Conservation (phyloP, 1,140 invertebrate genomes). For the Halesus radiatus region DNA sequence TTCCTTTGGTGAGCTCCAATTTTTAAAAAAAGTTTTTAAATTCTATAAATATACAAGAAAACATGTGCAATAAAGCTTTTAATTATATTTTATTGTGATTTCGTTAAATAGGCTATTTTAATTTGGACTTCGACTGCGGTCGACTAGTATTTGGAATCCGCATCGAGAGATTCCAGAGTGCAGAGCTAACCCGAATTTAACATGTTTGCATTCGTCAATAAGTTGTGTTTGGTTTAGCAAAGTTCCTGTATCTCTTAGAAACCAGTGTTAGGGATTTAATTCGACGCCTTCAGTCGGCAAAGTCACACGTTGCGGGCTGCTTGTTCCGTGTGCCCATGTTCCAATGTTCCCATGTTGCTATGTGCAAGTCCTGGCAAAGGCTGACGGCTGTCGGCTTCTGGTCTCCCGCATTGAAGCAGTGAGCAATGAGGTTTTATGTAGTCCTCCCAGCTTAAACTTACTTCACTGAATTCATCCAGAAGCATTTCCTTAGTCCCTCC, state of each 20-base stretch:
- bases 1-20: too few relatives aligned
- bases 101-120: too few relatives aligned
- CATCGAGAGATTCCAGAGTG: background rate
- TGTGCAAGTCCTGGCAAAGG: background rate
- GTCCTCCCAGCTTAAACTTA: constrained; percentile 5
- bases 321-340: background rate
- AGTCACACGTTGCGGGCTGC: constrained; percentile 26
- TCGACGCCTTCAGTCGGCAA: constrained; percentile 29
- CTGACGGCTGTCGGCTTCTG: constrained; percentile 5
- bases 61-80: too few relatives aligned
- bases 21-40: too few relatives aligned
- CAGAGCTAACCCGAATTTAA: too few relatives aligned
- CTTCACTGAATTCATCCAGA: too few relatives aligned
- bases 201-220: constrained; percentile 13
- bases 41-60: too few relatives aligned
- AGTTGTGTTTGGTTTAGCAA: constrained; percentile 17
- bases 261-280: constrained; percentile 26
- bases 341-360: background rate
- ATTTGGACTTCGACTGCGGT: too few relatives aligned
- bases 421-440: constrained; percentile 22
- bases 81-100: too few relatives aligned
- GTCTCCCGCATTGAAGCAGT: constrained; percentile 20
- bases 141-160: background rate
- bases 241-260: constrained; percentile 21
- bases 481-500: too few relatives aligned